Conservation (phyloP, 2,113 vertebrate genomes). For the Tretioscincus oriximinensis region DNA sequence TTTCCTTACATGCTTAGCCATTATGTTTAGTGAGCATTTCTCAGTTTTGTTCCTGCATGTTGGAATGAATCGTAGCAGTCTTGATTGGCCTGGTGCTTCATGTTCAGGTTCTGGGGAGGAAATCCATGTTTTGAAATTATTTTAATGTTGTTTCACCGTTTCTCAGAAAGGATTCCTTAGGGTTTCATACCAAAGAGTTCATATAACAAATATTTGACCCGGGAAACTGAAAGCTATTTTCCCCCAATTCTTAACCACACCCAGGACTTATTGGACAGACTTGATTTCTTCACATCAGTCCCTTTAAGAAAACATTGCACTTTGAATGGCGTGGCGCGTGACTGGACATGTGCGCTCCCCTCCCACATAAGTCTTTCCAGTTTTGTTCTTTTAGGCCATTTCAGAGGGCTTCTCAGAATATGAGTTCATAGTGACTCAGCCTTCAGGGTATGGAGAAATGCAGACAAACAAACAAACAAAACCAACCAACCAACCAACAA, state of each 20-base stretch:
- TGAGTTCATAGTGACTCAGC: neutral
- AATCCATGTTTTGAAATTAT: neutral
- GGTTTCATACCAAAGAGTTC: conserved; percentile 39
- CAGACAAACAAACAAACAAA: neutral
- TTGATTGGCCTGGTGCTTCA: neutral
- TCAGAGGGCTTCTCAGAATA: neutral
- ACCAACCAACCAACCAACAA: too few species aligned
- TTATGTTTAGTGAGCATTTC: neutral
- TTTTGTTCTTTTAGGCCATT: neutral
- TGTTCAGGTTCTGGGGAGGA: conserved; percentile 35
- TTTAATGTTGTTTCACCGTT: conserved; percentile 27
- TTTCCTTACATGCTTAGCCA: too few species aligned
- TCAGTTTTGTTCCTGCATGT: neutral
- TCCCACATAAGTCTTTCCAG: neutral
- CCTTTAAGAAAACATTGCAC: neutral
- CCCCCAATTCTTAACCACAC: neutral
- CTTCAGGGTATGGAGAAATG: too few species aligned
- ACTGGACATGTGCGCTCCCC: neutral
- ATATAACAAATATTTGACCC: conserved; percentile 19
- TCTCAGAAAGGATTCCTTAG: conserved; percentile 37
- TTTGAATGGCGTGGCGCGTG: neutral
- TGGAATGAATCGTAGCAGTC: neutral
- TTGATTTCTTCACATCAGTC: neutral
- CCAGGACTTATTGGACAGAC: conserved; percentile 17
- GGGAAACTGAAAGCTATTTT: conserved; percentile 25